Evolutionary conservation across 2,888 invertebrate genomes (phyloP).

Genomic region (Cantharis flavilabris): DNA sequence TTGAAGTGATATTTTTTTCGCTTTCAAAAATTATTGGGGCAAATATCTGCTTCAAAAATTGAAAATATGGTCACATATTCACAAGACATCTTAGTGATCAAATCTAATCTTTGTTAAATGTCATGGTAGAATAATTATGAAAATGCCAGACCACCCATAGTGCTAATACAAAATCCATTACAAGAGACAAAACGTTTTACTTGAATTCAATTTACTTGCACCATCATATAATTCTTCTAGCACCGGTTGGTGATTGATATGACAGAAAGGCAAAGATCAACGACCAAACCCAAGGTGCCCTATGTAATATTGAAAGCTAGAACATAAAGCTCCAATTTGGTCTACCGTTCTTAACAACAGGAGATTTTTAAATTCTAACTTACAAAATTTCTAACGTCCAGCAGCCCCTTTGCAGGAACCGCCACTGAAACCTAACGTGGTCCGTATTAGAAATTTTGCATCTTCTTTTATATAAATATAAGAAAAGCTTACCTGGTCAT

Average conservation of each 20-base stretch:
- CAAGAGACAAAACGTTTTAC: constrained; percentile 28
- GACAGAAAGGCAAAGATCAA: constrained; percentile 40
- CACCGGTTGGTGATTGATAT: constrained; percentile 39
- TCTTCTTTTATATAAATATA: background rate
- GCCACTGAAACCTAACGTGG: background rate
- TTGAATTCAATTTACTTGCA: constrained; percentile 32
- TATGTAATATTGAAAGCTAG: constrained; percentile 12
- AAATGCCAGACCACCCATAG: constrained; percentile 26
- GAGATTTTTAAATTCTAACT: background rate
- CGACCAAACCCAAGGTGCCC: constrained; percentile 39
- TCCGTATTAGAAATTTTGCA: background rate
- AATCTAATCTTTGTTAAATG: constrained; percentile 7
- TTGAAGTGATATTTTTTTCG: background rate
- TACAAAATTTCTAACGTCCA: background rate
- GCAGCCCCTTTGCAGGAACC: background rate
- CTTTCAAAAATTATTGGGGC: background rate
- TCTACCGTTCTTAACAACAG: constrained; percentile 4
- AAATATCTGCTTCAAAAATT: background rate
- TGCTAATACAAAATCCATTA: constrained; percentile 28
- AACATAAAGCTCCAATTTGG: background rate
- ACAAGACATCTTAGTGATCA: background rate
- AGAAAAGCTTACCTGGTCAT: constrained; percentile 70
- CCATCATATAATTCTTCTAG: constrained; percentile 31
- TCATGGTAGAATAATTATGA: constrained; percentile 17
- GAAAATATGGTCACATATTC: background rate